These are phyloP conservation scores for Palythoa grandiflora DNA, from an alignment of 92 coral and sea anemone species.

Conservation along the genomic window DNA sequence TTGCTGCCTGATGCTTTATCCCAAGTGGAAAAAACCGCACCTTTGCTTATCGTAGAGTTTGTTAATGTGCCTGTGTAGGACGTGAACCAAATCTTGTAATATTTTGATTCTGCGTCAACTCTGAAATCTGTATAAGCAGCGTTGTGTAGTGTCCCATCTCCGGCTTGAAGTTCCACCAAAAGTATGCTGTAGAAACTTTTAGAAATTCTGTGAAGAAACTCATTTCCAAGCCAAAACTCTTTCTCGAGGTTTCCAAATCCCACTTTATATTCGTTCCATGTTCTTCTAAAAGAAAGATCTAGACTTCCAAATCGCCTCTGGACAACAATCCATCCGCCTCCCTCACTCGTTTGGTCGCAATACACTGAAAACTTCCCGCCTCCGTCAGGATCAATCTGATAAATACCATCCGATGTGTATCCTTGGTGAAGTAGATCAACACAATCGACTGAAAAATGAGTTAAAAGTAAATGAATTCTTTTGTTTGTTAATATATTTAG, in stretches of 20 bases:
- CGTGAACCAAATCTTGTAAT: neutral
- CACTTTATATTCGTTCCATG: slow-evolving; percentile 33
- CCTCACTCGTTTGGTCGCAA: slow-evolving; percentile 53
- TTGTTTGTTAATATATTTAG: neutral
- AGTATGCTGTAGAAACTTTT: slow-evolving; percentile 10
- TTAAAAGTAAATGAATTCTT: neutral
- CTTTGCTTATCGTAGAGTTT: neutral
- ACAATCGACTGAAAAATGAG: slow-evolving; percentile 18
- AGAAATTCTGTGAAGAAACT: slow-evolving; percentile 40
- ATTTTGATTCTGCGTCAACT: neutral
- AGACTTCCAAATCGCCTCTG: slow-evolving; percentile 40
- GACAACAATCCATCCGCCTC: slow-evolving; percentile 42
- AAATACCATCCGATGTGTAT: slow-evolving; percentile 22
- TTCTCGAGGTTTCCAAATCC: slow-evolving; percentile 44
- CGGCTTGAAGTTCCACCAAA: slow-evolving; percentile 21
- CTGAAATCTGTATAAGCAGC: neutral
- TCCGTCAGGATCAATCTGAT: slow-evolving; percentile 38
- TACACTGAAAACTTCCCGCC: slow-evolving; percentile 13
- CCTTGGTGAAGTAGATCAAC: slow-evolving; percentile 48
- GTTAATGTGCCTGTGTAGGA: neutral
- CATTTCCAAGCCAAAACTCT: slow-evolving; percentile 53
- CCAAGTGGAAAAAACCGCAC: neutral
- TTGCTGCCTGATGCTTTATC: neutral
- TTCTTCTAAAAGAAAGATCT: slow-evolving; percentile 24
- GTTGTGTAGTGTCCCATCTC: neutral